Base-by-base conservation (phyloP, 2,797 vertebrate species). In the Melanitta fusca region DNA sequence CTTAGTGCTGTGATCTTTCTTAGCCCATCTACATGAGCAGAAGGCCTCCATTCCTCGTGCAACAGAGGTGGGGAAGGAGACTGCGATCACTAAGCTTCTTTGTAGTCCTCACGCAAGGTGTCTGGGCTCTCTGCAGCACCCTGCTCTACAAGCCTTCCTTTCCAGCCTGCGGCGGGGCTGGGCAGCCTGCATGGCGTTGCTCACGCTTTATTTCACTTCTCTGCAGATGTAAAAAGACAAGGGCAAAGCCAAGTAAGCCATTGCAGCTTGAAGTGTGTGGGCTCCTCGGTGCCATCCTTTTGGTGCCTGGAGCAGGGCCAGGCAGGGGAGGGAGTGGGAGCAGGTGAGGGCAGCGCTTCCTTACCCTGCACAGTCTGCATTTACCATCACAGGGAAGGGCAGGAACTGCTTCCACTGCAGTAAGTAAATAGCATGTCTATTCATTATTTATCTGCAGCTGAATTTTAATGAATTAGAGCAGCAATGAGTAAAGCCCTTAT, bases 361-460 rank as follows among this genome's bases (percentile, higher is more conserved):
- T 17, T 19, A 27, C 41, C 38, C 11, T 30, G 75, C 1, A 56
- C 1, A 60, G 24, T 68, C 56, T 54, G 58, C 32, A 72, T 82
- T 85, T 56, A 45, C 64, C 49, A 30, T n/a, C 60, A 36, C 47
- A 22, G 43, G 45, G 27, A 21, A 65, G 39, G 8, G 24, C 41
- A 30, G 53, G 70, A 85, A 41, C 25, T 28, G 43, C 62, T 72
- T 19, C 17, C 32, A 38, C 85, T 82, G 38, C 90, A 91, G 75
- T 85, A 38, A 83, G 41, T 30, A 91, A 89, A 47, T 32, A 43
- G 22, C 28, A 15, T 34, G 30, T 49, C 74, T 78, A 21, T 91
- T 61, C 58, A 56, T 91, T 85, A 88, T 93, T 96, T 49, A 94
- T 93, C 88, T 53, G 18, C 82, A 89, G 10, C 41, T 64, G 51